Base-by-base conservation (phyloP, 2,888 invertebrate species). In the Nomada lathburiana region DNA sequence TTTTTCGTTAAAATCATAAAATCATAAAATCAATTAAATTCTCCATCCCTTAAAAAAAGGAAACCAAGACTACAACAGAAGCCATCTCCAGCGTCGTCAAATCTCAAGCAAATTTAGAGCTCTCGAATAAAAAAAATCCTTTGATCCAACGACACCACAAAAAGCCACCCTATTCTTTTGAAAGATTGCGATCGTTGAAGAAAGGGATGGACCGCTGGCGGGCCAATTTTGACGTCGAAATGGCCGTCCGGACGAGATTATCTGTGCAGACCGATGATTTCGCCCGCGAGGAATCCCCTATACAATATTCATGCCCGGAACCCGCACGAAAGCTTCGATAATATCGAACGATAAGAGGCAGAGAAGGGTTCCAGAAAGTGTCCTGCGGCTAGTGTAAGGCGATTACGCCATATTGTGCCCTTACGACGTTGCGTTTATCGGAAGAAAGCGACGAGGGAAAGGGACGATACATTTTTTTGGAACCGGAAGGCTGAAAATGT, bases 301-400 rank as follows among this genome's bases (percentile, higher is more conserved):
- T 62, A 55, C 42, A 57, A 53, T 65, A 67, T 62, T 68, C 68
- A 57, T 55, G 60, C 20, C 5, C 44, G 11, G 57, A 52, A 57
- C 62, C 64, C 36, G 53, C 20, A 36, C 29, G 67, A 62, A 64
- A 78, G 68, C 53, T 75, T 44, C 74, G 80, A 84, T 84, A 84
- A 84, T 86, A 73, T 76, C 64, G 16, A 16, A 60, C 65, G 85
- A 84, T 86, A 86, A 78, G 63, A 20, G 60, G 10, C 2, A 36
- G 20, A 23, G 29, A 18, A 75, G 76, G 64, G 79, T 67, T 74
- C 59, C 76, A 55, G 73, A 86, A 84, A 82, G 76, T 82, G 72
- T 83, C 83, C 85, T 29, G 69, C 68, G 83, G 79, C 85, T 77
- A 18, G 42, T 16, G 71, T 82, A 85, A 86, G 86, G 74, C 80